A percentile compares a stretch with the other conserved stretches of the same genome.
Evolutionary conservation across 2,888 invertebrate genomes (phyloP).

Genomic region (Apocheima hispidaria): DNA sequence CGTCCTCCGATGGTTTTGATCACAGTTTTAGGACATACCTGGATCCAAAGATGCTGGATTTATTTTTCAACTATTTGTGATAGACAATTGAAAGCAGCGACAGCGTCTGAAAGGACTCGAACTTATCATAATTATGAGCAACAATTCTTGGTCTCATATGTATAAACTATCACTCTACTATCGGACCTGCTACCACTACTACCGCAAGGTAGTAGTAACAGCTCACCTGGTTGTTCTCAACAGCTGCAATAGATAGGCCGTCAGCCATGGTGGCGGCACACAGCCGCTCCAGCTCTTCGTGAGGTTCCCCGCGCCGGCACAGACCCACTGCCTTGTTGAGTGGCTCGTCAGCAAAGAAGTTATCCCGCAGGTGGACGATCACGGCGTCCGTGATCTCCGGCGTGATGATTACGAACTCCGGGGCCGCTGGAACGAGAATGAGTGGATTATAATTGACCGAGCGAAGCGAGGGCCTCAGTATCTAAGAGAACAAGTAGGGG

Average conservation of each 20-base stretch:
- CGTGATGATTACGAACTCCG: slow-evolving; percentile 69
- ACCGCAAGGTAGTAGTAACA: background rate
- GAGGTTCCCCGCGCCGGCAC: slow-evolving; percentile 89
- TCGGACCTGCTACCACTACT: too few species aligned
- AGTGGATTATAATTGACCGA: background rate
- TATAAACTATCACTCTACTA: too few species aligned
- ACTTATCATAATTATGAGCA: too few species aligned
- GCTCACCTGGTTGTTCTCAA: slow-evolving; percentile 56
- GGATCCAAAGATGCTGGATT: too few species aligned
- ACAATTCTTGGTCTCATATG: too few species aligned
- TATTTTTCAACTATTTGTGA: too few species aligned
- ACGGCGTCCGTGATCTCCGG: slow-evolving; percentile 85
- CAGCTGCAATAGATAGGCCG: slow-evolving; percentile 84
- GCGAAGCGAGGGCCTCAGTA: too few species aligned
- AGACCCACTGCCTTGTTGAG: slow-evolving; percentile 92
- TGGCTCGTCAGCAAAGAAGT: slow-evolving; percentile 94
- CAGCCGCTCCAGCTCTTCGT: slow-evolving; percentile 90
- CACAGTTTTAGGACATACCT: too few species aligned
- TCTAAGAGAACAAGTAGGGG: too few species aligned
- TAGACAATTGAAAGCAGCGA: too few species aligned
- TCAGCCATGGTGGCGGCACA: slow-evolving; percentile 90
- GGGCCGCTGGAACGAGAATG: slow-evolving; percentile 53
- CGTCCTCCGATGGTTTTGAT: too few species aligned
- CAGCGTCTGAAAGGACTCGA: too few species aligned
- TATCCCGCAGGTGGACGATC: slow-evolving; percentile 89